Percentiles rank a stretch among this genome's conserved stretches.
Conservation (phyloP, 1,140 invertebrate species). For the Drosophila erecta region DNA sequence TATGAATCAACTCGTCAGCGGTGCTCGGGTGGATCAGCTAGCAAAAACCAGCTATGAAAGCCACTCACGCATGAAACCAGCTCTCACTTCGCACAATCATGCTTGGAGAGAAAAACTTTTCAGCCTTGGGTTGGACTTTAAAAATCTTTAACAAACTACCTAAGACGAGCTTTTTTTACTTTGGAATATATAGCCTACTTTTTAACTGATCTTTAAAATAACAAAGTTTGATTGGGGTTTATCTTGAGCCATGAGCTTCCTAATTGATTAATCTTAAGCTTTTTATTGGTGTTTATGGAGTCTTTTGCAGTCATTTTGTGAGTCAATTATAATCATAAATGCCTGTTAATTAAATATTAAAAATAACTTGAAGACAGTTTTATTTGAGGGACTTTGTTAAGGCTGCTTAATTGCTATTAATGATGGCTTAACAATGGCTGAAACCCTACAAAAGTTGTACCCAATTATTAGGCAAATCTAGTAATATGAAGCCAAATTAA, state of each 20-base stretch:
- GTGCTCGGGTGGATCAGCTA: slow-evolving; percentile 23
- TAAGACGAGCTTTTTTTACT: not conserved
- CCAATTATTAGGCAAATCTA: too few species aligned
- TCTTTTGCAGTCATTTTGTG: not conserved
- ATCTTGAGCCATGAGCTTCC: not conserved
- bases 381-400: not conserved
- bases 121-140: slow-evolving; percentile 9
- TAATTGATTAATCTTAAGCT: not conserved
- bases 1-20: slow-evolving; percentile 58
- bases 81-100: slow-evolving; percentile 6
- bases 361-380: not conserved
- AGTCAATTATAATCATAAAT: slow-evolving; percentile 10
- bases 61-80: slow-evolving; percentile 66
- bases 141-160: not conserved
- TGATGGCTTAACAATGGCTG: not conserved
- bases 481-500: too few species aligned
- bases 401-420: not conserved
- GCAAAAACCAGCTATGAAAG: slow-evolving; percentile 38
- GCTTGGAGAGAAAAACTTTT: not conserved
- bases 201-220: not conserved
- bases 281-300: slow-evolving; percentile 10
- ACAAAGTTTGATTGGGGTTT: not conserved
- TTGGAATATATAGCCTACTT: not conserved
- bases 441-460: not conserved
- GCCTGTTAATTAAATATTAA: not conserved